Conservation (phyloP, 2,888 invertebrate species). For the Acronicta leporina region DNA sequence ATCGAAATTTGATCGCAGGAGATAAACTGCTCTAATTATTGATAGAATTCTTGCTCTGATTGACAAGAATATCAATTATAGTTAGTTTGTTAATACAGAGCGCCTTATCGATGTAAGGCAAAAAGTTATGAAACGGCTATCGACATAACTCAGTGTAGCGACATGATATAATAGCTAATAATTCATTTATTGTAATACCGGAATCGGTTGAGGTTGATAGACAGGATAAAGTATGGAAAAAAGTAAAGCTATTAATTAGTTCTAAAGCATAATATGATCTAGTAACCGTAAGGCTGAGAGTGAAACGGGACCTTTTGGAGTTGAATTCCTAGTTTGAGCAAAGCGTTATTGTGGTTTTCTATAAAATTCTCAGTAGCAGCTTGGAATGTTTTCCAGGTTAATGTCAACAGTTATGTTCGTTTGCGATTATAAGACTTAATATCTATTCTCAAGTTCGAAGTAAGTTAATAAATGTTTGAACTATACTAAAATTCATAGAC, state of each 20-base stretch:
- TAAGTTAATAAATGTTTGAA: background rate
- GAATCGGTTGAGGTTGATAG: background rate
- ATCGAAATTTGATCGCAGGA: slow-evolving; percentile 52
- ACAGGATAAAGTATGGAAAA: background rate
- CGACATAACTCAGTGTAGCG: slow-evolving; percentile 6
- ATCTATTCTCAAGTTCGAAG: background rate
- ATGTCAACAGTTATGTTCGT: too few relatives aligned
- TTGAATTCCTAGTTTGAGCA: too few relatives aligned
- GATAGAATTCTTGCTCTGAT: slow-evolving; percentile 64
- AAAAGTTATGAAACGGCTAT: slow-evolving; percentile 29
- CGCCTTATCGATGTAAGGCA: slow-evolving; percentile 20
- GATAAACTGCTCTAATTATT: slow-evolving; percentile 65
- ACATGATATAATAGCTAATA: slow-evolving; percentile 14
- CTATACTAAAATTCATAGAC: slow-evolving; percentile 4
- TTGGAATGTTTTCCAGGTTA: too few relatives aligned
- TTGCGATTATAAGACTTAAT: background rate
- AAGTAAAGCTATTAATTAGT: too few relatives aligned
- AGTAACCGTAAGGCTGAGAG: too few relatives aligned
- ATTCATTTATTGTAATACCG: background rate
- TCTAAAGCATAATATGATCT: too few relatives aligned
- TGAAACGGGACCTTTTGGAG: too few relatives aligned
- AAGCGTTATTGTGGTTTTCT: too few relatives aligned
- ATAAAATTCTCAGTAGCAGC: too few relatives aligned
- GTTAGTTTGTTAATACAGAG: slow-evolving; percentile 41
- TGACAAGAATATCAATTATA: slow-evolving; percentile 71